Evolutionary conservation across 1,140 invertebrate species (phyloP).

Genomic region (Lordiphosa clarofinis): DNA sequence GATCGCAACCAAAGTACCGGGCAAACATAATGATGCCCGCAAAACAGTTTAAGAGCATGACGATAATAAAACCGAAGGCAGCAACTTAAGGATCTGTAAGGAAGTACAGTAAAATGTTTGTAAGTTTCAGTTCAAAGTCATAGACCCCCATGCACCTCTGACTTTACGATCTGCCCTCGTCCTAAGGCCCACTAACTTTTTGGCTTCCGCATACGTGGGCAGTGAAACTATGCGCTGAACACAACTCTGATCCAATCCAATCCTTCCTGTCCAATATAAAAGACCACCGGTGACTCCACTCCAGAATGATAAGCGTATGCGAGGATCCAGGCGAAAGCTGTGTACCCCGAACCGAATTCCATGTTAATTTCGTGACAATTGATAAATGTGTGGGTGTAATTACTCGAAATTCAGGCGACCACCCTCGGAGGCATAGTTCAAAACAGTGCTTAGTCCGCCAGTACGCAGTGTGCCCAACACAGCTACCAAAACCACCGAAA

Average conservation of each 20-base stretch:
- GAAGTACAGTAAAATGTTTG: background rate
- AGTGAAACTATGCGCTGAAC: conserved; percentile 70
- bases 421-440: conserved; percentile 81
- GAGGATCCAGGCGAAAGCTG: conserved; percentile 62
- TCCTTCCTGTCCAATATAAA: conserved; percentile 61
- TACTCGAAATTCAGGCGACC: conserved; percentile 84
- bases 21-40: conserved; percentile 88
- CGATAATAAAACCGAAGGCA: conserved; percentile 80
- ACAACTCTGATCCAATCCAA: conserved; percentile 70
- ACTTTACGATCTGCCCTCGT: too few relatives aligned
- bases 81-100: conserved; percentile 80
- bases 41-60: conserved; percentile 82
- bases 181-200: conserved; percentile 30
- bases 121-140: too few relatives aligned
- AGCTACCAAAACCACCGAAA: conserved; percentile 85
- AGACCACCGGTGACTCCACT: conserved; percentile 43
- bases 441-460: conserved; percentile 85
- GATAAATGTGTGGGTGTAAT: conserved; percentile 8
- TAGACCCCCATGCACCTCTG: too few relatives aligned
- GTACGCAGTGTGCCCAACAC: conserved; percentile 84
- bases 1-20: conserved; percentile 87
- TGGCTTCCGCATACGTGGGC: conserved; percentile 58
- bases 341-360: too few relatives aligned
- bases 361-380: background rate
- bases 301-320: conserved; percentile 51